A percentile compares a stretch with the other conserved stretches of the same genome.
These are phyloP conservation scores for Pollicipes pollicipes DNA, from an alignment of 1,140 invertebrate species.

Conservation along the genomic window DNA sequence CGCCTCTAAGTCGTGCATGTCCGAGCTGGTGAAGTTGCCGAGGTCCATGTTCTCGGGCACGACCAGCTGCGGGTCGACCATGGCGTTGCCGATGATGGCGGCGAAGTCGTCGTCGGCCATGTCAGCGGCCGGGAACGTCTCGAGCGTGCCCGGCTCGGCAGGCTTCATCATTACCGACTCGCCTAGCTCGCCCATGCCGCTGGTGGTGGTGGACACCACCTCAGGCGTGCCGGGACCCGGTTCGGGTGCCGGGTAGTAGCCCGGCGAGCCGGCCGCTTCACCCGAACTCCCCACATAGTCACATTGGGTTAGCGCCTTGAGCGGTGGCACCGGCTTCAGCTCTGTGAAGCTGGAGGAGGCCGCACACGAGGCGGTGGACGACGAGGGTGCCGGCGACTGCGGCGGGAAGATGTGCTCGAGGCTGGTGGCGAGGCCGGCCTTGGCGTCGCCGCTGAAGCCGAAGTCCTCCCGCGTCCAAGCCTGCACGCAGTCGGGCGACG, in stretches of 20 bases:
- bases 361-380: constrained; percentile 14
- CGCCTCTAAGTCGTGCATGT: constrained; percentile 38
- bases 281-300: constrained; percentile 17
- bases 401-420: background rate
- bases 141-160: constrained; percentile 18
- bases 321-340: constrained; percentile 60
- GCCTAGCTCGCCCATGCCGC: constrained; percentile 26
- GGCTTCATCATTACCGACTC: constrained; percentile 27
- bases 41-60: constrained; percentile 16
- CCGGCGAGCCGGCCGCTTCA: constrained; percentile 40
- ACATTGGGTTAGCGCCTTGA: constrained; percentile 61
- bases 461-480: constrained; percentile 19
- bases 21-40: constrained; percentile 12
- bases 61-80: constrained; percentile 45
- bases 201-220: constrained; percentile 24
- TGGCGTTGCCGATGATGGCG: constrained; percentile 67
- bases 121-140: constrained; percentile 28
- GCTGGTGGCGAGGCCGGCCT: background rate
- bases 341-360: constrained; percentile 43
- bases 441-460: background rate
- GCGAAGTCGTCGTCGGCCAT: constrained; percentile 59
- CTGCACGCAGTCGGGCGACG: constrained; percentile 18
- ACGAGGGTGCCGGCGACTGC: constrained; percentile 9
- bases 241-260: constrained; percentile 20
- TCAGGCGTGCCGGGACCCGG: constrained; percentile 18